Conservation (phyloP, 2,113 vertebrate species). For the Mesocricetus auratus region DNA sequence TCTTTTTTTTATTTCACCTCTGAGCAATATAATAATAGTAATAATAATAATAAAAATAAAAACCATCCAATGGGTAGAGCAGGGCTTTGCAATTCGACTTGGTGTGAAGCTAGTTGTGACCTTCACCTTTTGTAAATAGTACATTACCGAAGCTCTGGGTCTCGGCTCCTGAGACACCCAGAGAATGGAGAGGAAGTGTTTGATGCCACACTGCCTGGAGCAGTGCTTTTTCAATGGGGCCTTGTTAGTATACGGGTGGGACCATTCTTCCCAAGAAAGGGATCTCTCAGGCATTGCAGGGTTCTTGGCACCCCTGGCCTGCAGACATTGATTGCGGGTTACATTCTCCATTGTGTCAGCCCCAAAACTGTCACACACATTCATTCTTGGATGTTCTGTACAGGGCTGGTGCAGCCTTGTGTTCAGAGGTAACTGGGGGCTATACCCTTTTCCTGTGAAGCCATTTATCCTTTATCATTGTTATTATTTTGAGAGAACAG, state of each 20-base stretch:
- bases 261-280: background rate
- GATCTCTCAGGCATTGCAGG: background rate
- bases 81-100: background rate
- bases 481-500: background rate
- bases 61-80: background rate
- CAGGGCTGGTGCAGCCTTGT: background rate
- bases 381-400: background rate
- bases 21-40: background rate
- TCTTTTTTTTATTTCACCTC: background rate
- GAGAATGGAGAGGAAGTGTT: background rate
- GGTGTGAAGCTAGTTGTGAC: background rate
- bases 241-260: conserved; percentile 3
- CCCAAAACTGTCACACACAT: background rate
- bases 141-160: background rate
- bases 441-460: background rate
- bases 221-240: background rate
- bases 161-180: background rate
- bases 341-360: background rate
- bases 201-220: background rate
- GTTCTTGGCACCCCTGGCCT: conserved; percentile 4
- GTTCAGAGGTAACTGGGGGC: background rate
- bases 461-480: background rate
- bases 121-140: background rate
- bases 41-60: background rate
- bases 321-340: background rate